Base-by-base conservation (phyloP, 2,797 vertebrate species). In the Perdix hodgsoniae region DNA sequence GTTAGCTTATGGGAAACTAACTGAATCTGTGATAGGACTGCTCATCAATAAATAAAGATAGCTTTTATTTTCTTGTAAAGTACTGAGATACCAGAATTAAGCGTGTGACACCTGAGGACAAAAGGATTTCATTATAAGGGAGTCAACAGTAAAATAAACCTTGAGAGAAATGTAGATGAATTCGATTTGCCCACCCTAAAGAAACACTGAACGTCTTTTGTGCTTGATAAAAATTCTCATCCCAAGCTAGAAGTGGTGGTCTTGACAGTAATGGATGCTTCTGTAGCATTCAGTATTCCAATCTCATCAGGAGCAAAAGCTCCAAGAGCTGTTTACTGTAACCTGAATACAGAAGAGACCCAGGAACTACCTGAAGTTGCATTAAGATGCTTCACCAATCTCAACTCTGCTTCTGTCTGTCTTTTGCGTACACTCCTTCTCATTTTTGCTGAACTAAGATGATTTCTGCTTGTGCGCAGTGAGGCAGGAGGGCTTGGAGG, bases 191-290 rank as follows among this genome's bases (percentile, higher is more conserved):
- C 31, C 11, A 39, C 67, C 26, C 11, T 45, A 40, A 94, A 54
- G 75, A 91, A 77, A 66, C 16, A 17, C 69, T 80, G 49, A 27
- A 18, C 89, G 7, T 59, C 13, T 71, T 90, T 91, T 86, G n/a
- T 88, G 3, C 31, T 81, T 72, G 59, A 60, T 91, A 75, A 84
- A 90, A 77, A 56, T 66, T 91, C 65, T 86, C 26, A 65, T 80
- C 57, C 40, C 16, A 42, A 65, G 33, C n/a, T 60, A 91, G 49
- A 74, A 8, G 12, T 50, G 78, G 31, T 49, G 85, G 16, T 45
- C 14, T 56, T 89, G 81, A 85, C 65, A 74, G 54, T n/a, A 77
- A 37, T 27, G 39, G 45, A 19, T 75, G 49, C 33, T 71, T 74
- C 49, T 83, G 24, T 84, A n/a, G 22, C 24, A 6, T 42, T 33